phyloP scores from a whole-genome alignment of 2,888 invertebrate species.

The Aphodius granarius region DNA sequence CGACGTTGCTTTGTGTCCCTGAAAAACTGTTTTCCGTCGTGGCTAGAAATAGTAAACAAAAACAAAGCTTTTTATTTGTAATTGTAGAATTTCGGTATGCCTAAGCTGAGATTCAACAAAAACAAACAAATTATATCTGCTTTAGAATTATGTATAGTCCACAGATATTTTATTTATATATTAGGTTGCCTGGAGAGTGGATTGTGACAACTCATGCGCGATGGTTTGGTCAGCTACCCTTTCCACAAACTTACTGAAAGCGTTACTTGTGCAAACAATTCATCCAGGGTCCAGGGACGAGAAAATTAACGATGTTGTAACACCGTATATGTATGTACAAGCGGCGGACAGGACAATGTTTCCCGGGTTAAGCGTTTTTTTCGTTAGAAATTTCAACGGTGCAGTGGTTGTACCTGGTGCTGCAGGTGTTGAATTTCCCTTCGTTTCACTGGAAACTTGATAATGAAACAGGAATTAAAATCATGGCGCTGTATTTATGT shows the following conservation, averaged over 20 bases:
- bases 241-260: neutral
- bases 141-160: no score
- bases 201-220: neutral
- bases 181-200: neutral
- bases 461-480: constrained; percentile 20
- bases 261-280: neutral
- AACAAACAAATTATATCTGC: no score
- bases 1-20: neutral
- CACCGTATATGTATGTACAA: neutral
- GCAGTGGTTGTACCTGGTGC: neutral
- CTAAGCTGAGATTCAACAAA: no score
- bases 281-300: neutral
- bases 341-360: neutral
- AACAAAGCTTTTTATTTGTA: no score
- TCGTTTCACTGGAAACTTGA: constrained; percentile 27
- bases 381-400: constrained; percentile 4
- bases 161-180: neutral
- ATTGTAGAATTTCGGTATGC: no score
- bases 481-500: constrained; percentile 22
- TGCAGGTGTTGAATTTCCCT: constrained; percentile 27
- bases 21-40: neutral
- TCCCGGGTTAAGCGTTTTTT: constrained; percentile 3
- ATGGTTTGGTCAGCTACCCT: neutral
- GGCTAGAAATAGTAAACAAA: neutral
- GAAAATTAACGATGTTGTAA: constrained; percentile 12